A percentile compares a stretch with the other conserved stretches of the same genome.
These are phyloP conservation scores for Hydrotaea diabolus DNA, from an alignment of 2,888 invertebrate species.

Conservation along the genomic window DNA sequence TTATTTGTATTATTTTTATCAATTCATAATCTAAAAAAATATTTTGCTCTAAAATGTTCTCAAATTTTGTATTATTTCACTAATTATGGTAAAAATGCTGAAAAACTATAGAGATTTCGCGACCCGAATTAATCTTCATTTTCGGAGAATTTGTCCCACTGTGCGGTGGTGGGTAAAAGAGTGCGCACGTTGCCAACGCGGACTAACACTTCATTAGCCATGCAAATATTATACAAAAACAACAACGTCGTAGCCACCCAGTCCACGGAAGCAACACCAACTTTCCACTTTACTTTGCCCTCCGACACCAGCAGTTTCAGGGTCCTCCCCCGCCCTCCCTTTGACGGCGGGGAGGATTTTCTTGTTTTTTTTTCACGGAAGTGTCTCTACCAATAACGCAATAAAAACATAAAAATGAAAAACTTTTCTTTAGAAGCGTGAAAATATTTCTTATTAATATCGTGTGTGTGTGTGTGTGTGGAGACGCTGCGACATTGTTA, in stretches of 20 bases:
- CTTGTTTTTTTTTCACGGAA: conserved; percentile 35
- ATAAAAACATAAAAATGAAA: conserved; percentile 47
- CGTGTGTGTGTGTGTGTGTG: neutral
- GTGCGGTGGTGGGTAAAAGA: neutral
- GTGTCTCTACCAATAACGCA: conserved; percentile 48
- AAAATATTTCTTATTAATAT: conserved; percentile 53
- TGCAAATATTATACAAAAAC: conserved; percentile 62
- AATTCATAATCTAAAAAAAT: too few species aligned
- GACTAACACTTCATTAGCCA: conserved; percentile 66
- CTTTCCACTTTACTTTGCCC: too few species aligned
- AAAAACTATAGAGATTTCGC: too few species aligned
- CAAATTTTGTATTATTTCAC: too few species aligned
- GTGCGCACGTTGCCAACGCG: conserved; percentile 20
- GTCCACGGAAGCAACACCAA: neutral
- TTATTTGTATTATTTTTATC: too few species aligned
- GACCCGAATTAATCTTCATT: too few species aligned
- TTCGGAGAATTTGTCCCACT: conserved; percentile 42
- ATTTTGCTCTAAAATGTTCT: too few species aligned
- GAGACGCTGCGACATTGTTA: neutral
- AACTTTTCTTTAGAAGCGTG: conserved; percentile 42
- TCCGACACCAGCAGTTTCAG: too few species aligned
- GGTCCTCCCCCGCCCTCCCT: too few species aligned
- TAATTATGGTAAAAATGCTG: too few species aligned
- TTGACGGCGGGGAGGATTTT: conserved; percentile 29
- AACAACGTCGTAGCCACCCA: neutral